phyloP scores from a whole-genome alignment of 2,797 vertebrate species.

The Naso thynnoides region DNA sequence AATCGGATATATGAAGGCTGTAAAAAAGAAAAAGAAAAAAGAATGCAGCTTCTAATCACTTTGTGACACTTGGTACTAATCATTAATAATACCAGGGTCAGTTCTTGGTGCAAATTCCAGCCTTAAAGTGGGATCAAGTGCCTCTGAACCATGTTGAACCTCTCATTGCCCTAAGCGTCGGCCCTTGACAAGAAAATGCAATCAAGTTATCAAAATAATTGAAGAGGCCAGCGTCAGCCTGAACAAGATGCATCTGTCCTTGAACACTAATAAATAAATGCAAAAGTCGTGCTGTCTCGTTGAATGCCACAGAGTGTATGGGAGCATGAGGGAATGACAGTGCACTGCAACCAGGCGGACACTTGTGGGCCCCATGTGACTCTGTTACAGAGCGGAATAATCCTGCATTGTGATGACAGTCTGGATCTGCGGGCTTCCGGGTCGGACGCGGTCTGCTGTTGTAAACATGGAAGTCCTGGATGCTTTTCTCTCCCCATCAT shows the following conservation, averaged over 20 bases:
- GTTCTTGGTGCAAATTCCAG: slow-evolving; percentile 23
- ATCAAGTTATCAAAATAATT: slow-evolving; percentile 70
- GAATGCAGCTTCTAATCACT: slow-evolving; percentile 8
- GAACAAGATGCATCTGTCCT: slow-evolving; percentile 70
- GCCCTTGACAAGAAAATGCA: slow-evolving; percentile 41
- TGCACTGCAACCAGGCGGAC: slow-evolving; percentile 29
- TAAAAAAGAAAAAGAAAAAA: too few relatives aligned
- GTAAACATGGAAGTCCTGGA: background rate
- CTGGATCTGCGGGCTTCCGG: slow-evolving; percentile 65
- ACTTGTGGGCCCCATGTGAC: slow-evolving; percentile 62
- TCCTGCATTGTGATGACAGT: slow-evolving; percentile 59
- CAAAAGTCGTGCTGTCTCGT: slow-evolving; percentile 43
- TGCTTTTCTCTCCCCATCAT: background rate
- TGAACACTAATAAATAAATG: slow-evolving; percentile 69
- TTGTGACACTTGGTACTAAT: slow-evolving; percentile 14
- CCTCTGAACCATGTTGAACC: slow-evolving; percentile 20
- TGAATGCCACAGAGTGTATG: slow-evolving; percentile 12
- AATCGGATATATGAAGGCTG: slow-evolving; percentile 20
- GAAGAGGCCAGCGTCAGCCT: slow-evolving; percentile 57
- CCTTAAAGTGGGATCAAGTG: slow-evolving; percentile 18
- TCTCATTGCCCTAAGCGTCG: slow-evolving; percentile 10
- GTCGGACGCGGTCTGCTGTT: slow-evolving; percentile 37
- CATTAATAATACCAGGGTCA: slow-evolving; percentile 34
- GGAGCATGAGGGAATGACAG: slow-evolving; percentile 5
- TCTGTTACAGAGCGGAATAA: slow-evolving; percentile 53